These are phyloP conservation scores for Copidosoma floridanum DNA, from an alignment of 1,140 invertebrate species.

Conservation along the genomic window DNA sequence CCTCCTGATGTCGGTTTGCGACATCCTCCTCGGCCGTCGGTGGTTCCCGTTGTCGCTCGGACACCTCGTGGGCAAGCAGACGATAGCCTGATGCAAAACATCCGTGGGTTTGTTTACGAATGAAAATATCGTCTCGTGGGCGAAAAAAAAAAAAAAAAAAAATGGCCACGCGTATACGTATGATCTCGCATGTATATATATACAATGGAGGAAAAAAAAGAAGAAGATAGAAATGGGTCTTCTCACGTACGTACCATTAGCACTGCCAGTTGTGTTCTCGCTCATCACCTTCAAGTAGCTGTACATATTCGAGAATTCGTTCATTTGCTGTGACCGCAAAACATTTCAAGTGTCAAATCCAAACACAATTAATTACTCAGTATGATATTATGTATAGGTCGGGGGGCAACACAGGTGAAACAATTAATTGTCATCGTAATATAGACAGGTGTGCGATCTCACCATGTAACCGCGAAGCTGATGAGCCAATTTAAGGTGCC, in stretches of 20 bases:
- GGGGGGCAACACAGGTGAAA: neutral
- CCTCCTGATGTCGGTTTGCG: constrained; percentile 39
- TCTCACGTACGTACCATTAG: constrained; percentile 14
- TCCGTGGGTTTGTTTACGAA: no score
- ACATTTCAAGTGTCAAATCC: no score
- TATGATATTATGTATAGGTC: no score
- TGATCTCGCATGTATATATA: no score
- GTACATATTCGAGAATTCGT: constrained; percentile 80
- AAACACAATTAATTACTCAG: no score
- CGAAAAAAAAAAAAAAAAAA: no score
- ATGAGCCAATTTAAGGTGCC: constrained; percentile 68
- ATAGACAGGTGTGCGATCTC: constrained; percentile 20
- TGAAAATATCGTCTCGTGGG: no score
- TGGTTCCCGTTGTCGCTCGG: no score
- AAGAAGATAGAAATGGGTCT: no score
- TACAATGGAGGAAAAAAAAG: no score
- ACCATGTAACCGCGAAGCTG: constrained; percentile 76
- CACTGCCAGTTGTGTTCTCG: constrained; percentile 42
- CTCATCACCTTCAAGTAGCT: constrained; percentile 79
- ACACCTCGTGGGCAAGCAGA: neutral
- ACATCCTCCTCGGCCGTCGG: constrained; percentile 30
- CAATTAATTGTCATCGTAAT: neutral
- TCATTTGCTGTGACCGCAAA: constrained; percentile 60
- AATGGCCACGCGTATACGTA: no score
- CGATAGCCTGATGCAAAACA: neutral